Conservation (phyloP, 2,797 vertebrate species). For the Alcedo atthis region DNA sequence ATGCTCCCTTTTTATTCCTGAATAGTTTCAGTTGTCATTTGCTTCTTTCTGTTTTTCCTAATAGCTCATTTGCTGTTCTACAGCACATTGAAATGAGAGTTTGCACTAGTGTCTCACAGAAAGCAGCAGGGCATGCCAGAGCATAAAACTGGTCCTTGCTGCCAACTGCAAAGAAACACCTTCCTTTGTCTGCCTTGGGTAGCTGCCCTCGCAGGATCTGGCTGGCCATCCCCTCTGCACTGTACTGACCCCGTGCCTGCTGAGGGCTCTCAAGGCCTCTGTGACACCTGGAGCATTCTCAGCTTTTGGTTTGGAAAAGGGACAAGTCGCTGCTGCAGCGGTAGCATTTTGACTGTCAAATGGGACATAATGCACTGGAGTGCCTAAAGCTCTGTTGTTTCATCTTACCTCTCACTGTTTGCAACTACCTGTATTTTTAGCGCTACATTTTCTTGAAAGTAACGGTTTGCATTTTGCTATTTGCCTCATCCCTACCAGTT, state of each 20-base stretch:
- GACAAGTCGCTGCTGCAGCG: background rate
- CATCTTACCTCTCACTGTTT: conserved; percentile 7
- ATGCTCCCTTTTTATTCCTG: background rate
- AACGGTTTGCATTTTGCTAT: conserved; percentile 52
- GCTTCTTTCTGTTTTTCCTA: background rate
- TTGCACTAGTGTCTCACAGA: background rate
- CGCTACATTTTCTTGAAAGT: conserved; percentile 26
- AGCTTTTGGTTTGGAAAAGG: background rate
- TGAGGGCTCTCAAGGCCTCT: background rate
- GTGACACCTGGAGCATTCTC: background rate
- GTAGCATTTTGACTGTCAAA: background rate
- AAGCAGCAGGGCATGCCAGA: background rate
- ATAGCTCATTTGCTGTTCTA: conserved; percentile 23
- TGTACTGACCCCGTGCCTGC: too few relatives aligned
- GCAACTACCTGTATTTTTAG: conserved; percentile 2
- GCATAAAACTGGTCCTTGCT: background rate
- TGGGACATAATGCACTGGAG: background rate
- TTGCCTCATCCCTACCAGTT: conserved; percentile 31
- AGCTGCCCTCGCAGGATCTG: background rate
- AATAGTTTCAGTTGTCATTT: conserved; percentile 17
- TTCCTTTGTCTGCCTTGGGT: background rate
- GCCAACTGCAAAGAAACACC: background rate
- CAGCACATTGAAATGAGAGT: background rate
- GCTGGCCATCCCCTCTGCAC: background rate
- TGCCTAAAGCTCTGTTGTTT: background rate